Evolutionary conservation across 2,797 vertebrate genomes (phyloP).

Genomic region (Chiroxiphia lanceolata): DNA sequence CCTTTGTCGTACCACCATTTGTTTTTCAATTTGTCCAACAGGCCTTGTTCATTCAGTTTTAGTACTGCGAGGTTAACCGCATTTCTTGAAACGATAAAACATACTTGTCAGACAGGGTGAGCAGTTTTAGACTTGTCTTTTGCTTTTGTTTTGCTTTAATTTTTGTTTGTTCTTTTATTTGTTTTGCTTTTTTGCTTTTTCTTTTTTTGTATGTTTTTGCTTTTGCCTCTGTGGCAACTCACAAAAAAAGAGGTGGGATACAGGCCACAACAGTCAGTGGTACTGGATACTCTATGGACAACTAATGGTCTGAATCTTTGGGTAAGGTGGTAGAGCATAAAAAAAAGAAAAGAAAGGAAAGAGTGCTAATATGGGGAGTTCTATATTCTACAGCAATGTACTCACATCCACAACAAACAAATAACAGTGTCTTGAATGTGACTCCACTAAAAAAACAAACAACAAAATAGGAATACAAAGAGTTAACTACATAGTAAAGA

Average conservation of each 20-base stretch:
- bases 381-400: slow-evolving; percentile 92
- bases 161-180: slow-evolving; percentile 74
- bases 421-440: slow-evolving; percentile 96
- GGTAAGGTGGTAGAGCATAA: slow-evolving; percentile 95
- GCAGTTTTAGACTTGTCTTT: slow-evolving; percentile 90
- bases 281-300: slow-evolving; percentile 77
- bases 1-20: slow-evolving; percentile 99
- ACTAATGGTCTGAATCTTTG: slow-evolving; percentile 81
- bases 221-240: slow-evolving; percentile 78
- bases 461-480: slow-evolving; percentile 93
- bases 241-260: slow-evolving; percentile 78
- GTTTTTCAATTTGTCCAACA: slow-evolving; percentile 99
- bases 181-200: slow-evolving; percentile 70
- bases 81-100: slow-evolving; percentile 99
- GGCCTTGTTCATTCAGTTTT: slow-evolving; percentile 99
- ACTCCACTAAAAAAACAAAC: slow-evolving; percentile 93
- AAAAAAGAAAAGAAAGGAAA: slow-evolving; percentile 92
- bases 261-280: slow-evolving; percentile 77
- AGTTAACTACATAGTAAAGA: slow-evolving; percentile 88
- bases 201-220: slow-evolving; percentile 70
- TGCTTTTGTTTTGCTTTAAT: slow-evolving; percentile 76
- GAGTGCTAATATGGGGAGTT: slow-evolving; percentile 91
- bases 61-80: slow-evolving; percentile 99
- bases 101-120: slow-evolving; percentile 99
- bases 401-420: slow-evolving; percentile 98